These are phyloP conservation scores for Melanotaenia nigrans DNA, from an alignment of 2,797 vertebrate genomes.

Conservation along the genomic window DNA sequence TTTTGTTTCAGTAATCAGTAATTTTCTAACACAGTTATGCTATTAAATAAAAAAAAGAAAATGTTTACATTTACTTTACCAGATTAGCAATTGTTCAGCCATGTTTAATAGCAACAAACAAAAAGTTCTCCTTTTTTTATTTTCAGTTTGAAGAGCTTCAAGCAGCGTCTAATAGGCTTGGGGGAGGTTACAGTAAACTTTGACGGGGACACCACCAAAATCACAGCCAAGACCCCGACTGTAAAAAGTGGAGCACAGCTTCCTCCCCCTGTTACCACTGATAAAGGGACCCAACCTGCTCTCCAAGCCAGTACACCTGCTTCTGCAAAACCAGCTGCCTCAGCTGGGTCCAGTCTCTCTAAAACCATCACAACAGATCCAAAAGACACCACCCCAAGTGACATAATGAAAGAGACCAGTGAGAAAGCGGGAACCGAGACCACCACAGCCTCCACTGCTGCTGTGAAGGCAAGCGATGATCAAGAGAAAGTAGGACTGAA, in stretches of 20 bases:
- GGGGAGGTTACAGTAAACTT: not conserved
- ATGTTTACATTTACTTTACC: too few species aligned
- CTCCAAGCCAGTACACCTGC: not conserved
- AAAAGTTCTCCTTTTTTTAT: not conserved
- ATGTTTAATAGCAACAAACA: too few species aligned
- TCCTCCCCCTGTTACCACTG: not conserved
- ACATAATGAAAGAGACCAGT: not conserved
- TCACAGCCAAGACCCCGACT: not conserved
- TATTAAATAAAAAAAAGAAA: too few species aligned
- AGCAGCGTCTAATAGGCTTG: constrained; percentile 27
- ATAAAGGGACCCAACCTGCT: not conserved
- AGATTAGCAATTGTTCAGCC: too few species aligned
- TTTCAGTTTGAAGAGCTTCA: constrained; percentile 46
- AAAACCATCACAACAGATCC: not conserved
- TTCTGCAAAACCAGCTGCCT: not conserved
- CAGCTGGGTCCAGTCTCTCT: not conserved
- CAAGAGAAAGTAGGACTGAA: not conserved
- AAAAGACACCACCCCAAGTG: not conserved
- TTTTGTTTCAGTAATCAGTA: too few species aligned
- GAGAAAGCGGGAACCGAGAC: not conserved
- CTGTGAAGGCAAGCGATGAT: not conserved
- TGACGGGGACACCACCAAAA: rapidly evolving
- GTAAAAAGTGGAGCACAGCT: not conserved
- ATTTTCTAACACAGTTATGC: too few species aligned
- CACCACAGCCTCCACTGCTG: not conserved